Conservation (phyloP, 2,797 vertebrate species). For the Heliangelus exortis region DNA sequence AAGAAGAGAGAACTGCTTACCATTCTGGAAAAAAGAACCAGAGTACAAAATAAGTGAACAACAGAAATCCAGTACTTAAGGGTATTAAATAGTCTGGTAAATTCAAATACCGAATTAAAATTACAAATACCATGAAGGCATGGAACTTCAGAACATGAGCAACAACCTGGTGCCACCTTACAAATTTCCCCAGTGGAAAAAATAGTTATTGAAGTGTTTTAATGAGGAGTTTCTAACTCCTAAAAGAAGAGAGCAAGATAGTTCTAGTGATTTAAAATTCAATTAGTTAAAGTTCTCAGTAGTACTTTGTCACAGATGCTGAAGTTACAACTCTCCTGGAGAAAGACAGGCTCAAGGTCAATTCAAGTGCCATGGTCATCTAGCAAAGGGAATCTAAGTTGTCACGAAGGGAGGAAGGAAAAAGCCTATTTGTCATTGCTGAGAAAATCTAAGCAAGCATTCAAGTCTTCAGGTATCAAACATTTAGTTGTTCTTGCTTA, state of each 20-base stretch:
- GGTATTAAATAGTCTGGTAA: neutral
- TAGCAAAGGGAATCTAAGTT: slow-evolving; percentile 6
- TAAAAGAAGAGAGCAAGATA: neutral
- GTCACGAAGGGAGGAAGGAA: neutral
- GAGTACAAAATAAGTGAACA: neutral
- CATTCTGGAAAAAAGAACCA: neutral
- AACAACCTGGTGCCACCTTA: neutral
- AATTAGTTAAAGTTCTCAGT: neutral
- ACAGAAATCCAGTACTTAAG: neutral
- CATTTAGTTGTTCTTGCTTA: neutral
- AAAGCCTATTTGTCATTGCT: neutral
- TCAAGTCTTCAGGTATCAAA: neutral
- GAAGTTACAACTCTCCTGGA: neutral
- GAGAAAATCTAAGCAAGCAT: neutral
- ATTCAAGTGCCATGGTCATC: neutral
- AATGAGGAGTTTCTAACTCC: neutral
- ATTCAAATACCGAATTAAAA: neutral
- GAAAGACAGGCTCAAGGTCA: neutral
- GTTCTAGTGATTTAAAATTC: neutral
- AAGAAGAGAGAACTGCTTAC: neutral
- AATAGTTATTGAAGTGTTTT: neutral
- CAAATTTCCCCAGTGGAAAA: neutral
- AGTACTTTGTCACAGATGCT: neutral
- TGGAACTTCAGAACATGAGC: neutral
- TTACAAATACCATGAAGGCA: neutral